Base-by-base conservation (phyloP, 2,888 invertebrate species). In the Pachydiplax longipennis region DNA sequence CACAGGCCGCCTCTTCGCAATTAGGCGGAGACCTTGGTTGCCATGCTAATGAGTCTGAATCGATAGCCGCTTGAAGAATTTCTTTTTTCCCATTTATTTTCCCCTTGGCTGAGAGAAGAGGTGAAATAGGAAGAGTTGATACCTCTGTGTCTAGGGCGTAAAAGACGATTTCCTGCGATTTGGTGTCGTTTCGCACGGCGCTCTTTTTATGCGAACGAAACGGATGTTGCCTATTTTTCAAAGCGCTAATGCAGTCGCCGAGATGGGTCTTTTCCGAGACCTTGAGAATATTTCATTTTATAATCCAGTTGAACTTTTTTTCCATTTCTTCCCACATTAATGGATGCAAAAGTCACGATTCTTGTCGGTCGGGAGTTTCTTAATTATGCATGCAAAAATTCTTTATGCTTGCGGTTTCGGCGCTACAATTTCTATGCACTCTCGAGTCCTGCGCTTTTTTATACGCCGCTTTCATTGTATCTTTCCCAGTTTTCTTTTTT, bases 1-100 rank as follows among this genome's bases (percentile, higher is more conserved):
- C 83, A 37, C 48, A n/a, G 15, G 22, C 61, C 61, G 58, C 61
- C 61, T 61, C 65, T 37, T 87, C n/a, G 61, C 65, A 87, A 87
- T 87, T 87, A 87, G 87, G 61, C 58, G 44, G 31, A 5, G 83
- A 83, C 83, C 58, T 83, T 58, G 87, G 65, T 4, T 22, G n/a
- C 65, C 61, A 37, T 87, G 48, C 61, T 87, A 65, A 87, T 87
- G 87, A 83, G 58, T 58, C 35, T 22, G 22, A 40, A n/a, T 61
- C 87, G 37, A 37, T 37, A 40, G 37, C 35, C 40, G 22, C 35
- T n/a, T 13, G 25, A 35, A 3, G 58, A 35, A 35, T 83, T 53
- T 18, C 13, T 35, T 83, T 35, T 18, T 53, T 65, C n/a, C 22
- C 6, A n/a, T 65, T 65, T 65, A 65, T 65, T 65, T 61, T 61